These are phyloP conservation scores for Ametastegia equiseti DNA, from an alignment of 2,888 invertebrate species.

Conservation along the genomic window DNA sequence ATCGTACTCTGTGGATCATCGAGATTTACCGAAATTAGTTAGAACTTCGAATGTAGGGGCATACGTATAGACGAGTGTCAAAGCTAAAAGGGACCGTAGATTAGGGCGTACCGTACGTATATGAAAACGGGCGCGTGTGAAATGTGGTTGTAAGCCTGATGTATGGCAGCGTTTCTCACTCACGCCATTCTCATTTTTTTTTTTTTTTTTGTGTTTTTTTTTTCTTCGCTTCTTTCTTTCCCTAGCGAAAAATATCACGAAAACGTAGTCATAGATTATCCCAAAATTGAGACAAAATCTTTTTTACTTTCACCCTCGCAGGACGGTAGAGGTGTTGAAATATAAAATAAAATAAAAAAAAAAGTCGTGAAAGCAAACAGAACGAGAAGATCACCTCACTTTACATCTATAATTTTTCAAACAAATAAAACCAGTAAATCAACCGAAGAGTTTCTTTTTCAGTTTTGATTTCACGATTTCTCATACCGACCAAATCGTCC, in stretches of 20 bases:
- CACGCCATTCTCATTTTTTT: slow-evolving; percentile 41
- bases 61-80: slow-evolving; percentile 24
- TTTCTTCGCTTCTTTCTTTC: background rate
- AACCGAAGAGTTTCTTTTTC: too few relatives aligned
- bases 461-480: background rate
- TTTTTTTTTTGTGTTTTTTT: slow-evolving; percentile 8
- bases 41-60: slow-evolving; percentile 2
- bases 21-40: background rate
- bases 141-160: slow-evolving; percentile 42
- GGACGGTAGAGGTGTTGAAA: background rate
- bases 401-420: too few relatives aligned
- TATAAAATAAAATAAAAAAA: too few relatives aligned
- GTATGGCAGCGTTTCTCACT: slow-evolving; percentile 46
- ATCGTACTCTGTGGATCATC: too few relatives aligned
- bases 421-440: too few relatives aligned
- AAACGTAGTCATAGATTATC: slow-evolving; percentile 42
- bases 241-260: slow-evolving; percentile 18
- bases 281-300: slow-evolving; percentile 37
- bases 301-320: background rate
- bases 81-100: slow-evolving; percentile 23
- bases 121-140: background rate
- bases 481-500: background rate
- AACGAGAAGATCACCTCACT: too few relatives aligned
- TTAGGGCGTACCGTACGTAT: background rate
- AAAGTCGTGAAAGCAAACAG: too few relatives aligned